Percentiles rank a stretch among this genome's conserved stretches.
Evolutionary conservation across 2,888 invertebrate species (phyloP).

Genomic region (Hetaerina titia): DNA sequence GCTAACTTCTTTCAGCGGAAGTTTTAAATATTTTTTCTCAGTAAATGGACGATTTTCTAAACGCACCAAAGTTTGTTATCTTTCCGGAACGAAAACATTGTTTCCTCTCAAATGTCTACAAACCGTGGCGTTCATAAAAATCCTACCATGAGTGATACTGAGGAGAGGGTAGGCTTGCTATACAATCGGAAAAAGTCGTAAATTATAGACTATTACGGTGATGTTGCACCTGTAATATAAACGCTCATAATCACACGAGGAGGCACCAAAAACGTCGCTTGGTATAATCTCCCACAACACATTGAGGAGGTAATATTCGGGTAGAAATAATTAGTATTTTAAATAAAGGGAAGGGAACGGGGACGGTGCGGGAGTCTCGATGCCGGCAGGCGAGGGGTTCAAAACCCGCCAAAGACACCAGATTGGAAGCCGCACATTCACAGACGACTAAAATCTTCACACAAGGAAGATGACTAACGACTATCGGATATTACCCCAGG

Average conservation of each 20-base stretch:
- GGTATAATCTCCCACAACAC: not conserved
- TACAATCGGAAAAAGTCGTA: not conserved
- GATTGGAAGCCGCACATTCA: not conserved
- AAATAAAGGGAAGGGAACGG: not conserved
- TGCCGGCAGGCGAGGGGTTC: constrained; percentile 41
- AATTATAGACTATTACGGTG: not conserved
- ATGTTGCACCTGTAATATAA: not conserved
- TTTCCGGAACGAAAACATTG: not conserved
- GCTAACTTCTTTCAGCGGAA: too few species aligned
- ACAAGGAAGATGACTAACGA: too few species aligned
- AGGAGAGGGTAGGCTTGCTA: not conserved
- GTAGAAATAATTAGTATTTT: not conserved
- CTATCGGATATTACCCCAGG: too few species aligned
- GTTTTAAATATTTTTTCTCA: too few species aligned
- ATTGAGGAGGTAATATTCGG: too few species aligned
- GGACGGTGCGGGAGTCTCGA: not conserved
- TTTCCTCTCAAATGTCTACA: not conserved
- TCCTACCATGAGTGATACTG: too few species aligned
- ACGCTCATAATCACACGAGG: not conserved
- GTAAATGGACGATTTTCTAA: too few species aligned
- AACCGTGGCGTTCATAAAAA: not conserved
- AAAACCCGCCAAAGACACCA: constrained; percentile 40
- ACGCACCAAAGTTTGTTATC: too few species aligned
- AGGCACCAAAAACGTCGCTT: not conserved
- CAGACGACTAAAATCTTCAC: too few species aligned